phyloP scores from a whole-genome alignment of 2,888 invertebrate genomes.

The Eledona agricola region DNA sequence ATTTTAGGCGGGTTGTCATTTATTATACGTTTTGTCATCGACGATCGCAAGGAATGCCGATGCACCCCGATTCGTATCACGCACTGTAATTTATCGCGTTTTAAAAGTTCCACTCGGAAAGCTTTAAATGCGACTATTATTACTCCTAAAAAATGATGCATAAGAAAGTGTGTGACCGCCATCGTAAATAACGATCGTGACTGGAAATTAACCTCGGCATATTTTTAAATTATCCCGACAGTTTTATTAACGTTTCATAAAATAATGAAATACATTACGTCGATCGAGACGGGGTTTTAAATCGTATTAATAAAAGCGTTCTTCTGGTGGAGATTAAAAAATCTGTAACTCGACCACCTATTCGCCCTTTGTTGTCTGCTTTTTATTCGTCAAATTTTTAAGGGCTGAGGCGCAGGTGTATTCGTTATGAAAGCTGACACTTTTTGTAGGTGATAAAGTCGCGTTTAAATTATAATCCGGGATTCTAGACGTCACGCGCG shows the following conservation, averaged over 20 bases:
- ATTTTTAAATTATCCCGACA: slow-evolving; percentile 42
- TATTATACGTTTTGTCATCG: slow-evolving; percentile 35
- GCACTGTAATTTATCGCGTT: slow-evolving; percentile 35
- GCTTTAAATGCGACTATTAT: slow-evolving; percentile 31
- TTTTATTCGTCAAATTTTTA: slow-evolving; percentile 29
- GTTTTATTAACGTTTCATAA: slow-evolving; percentile 38
- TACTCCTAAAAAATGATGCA: slow-evolving; percentile 19
- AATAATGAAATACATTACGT: slow-evolving; percentile 35
- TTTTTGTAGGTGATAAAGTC: slow-evolving; percentile 27
- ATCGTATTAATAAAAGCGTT: slow-evolving; percentile 34
- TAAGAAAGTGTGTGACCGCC: slow-evolving; percentile 22
- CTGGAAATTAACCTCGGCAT: slow-evolving; percentile 40
- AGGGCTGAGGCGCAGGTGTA: slow-evolving; percentile 26
- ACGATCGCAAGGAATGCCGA: slow-evolving; percentile 12
- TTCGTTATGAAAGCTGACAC: slow-evolving; percentile 29
- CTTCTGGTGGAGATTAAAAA: too few species aligned
- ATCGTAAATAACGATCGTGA: slow-evolving; percentile 36
- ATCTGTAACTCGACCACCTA: slow-evolving; percentile 17
- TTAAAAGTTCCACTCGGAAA: slow-evolving; percentile 27
- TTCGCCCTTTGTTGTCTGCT: slow-evolving; percentile 28
- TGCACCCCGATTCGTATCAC: slow-evolving; percentile 27
- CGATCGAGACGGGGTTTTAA: slow-evolving; percentile 29
- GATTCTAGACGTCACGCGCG: slow-evolving; percentile 22
- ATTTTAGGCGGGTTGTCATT: slow-evolving; percentile 31
- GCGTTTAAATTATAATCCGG: slow-evolving; percentile 24